Evolutionary conservation across 23 tunicate species (phyloP).

Genomic region (Ciona savignyi): DNA sequence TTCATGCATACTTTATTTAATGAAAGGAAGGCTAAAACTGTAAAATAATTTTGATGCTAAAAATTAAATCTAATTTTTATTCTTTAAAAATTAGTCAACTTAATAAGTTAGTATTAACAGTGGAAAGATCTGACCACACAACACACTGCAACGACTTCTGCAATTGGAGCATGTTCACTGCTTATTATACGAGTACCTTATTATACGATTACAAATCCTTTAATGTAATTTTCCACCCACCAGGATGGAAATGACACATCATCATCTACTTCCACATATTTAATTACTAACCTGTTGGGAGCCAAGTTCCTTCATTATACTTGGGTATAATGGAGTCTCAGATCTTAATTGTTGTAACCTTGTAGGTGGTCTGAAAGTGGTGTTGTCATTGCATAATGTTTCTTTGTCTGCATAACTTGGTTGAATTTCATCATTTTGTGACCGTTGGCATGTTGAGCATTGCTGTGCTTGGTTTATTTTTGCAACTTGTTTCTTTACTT

Average conservation of each 20-base stretch:
- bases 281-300: neutral
- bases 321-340: constrained; percentile 12
- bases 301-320: constrained; percentile 11
- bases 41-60: too few relatives aligned
- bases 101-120: too few relatives aligned
- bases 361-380: constrained; percentile 7
- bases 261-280: too few relatives aligned
- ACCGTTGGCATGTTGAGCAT: neutral
- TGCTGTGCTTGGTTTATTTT: too few relatives aligned
- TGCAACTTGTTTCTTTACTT: too few relatives aligned
- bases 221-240: neutral
- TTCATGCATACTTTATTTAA: too few relatives aligned
- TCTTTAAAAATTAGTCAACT: too few relatives aligned
- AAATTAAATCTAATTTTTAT: too few relatives aligned
- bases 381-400: neutral
- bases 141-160: neutral
- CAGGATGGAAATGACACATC: neutral
- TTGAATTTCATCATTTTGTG: neutral
- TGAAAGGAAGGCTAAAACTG: too few relatives aligned
- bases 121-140: too few relatives aligned
- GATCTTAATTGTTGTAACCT: constrained; percentile 9
- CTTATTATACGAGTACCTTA: neutral
- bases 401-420: neutral
- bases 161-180: neutral
- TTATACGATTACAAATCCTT: neutral